Evolutionary conservation across 2,797 vertebrate species (phyloP).

Genomic region (Premnoplex brunnescens): DNA sequence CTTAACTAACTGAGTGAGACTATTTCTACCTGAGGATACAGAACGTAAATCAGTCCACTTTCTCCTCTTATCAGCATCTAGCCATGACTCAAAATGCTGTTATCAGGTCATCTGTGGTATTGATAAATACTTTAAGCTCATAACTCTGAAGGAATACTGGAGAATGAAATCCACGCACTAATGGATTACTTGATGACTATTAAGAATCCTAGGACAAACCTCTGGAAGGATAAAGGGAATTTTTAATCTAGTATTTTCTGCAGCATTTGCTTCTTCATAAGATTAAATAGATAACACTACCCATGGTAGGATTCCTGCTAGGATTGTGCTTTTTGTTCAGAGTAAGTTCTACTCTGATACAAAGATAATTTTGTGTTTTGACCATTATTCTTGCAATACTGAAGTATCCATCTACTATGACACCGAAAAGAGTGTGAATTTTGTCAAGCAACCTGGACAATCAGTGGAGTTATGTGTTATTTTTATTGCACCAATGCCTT

Average conservation of each 20-base stretch:
- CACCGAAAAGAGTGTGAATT: neutral
- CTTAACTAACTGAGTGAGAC: neutral
- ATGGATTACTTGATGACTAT: neutral
- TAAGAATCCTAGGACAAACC: neutral
- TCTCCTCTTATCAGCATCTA: neutral
- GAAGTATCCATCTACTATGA: neutral
- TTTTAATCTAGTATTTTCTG: neutral
- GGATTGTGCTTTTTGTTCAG: neutral
- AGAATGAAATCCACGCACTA: neutral
- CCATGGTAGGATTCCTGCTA: neutral
- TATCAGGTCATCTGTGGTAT: neutral
- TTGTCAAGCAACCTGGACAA: neutral
- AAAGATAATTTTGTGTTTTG: neutral
- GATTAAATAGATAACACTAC: neutral
- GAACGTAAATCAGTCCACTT: neutral
- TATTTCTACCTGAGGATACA: conserved; percentile 29
- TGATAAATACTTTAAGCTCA: neutral
- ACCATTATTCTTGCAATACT: neutral
- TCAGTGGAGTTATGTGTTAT: neutral
- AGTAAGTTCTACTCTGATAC: neutral
- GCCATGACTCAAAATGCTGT: neutral
- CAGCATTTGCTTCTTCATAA: neutral
- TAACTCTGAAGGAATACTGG: neutral
- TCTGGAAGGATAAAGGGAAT: neutral
- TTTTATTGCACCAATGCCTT: neutral